Evolutionary conservation across 2,888 invertebrate genomes (phyloP).

Genomic region (Laspeyria flexula): DNA sequence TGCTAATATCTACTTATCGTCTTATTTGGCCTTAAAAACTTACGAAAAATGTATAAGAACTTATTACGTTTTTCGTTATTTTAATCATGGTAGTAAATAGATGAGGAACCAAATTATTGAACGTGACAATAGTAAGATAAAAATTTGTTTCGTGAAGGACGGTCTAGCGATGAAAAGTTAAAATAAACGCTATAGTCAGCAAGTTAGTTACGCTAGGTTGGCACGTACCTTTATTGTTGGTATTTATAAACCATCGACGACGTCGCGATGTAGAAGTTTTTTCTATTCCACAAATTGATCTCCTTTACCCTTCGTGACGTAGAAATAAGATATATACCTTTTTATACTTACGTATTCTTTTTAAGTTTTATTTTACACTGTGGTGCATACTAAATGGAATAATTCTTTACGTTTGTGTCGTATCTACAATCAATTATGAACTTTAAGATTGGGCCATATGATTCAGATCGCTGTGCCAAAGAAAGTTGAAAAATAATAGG

Average conservation of each 20-base stretch:
- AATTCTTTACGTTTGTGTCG: not conserved
- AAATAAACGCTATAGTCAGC: too few species aligned
- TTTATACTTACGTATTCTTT: slow-evolving; percentile 19
- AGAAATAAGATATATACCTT: slow-evolving; percentile 22
- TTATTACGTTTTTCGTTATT: too few species aligned
- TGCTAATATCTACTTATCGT: too few species aligned
- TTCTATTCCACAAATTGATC: slow-evolving; percentile 77
- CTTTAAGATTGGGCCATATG: not conserved
- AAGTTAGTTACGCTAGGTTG: slow-evolving; percentile 11
- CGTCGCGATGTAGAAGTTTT: slow-evolving; percentile 42
- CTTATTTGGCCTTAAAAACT: too few species aligned
- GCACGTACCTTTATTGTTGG: slow-evolving; percentile 37
- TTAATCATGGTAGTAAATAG: too few species aligned
- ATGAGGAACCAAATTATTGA: too few species aligned
- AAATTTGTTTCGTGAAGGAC: too few species aligned
- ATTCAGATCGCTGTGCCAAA: not conserved
- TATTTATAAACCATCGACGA: slow-evolving; percentile 27
- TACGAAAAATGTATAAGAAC: too few species aligned
- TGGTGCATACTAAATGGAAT: not conserved
- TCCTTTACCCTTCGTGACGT: slow-evolving; percentile 65
- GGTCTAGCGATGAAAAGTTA: too few species aligned
- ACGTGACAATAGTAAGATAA: too few species aligned
- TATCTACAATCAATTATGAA: not conserved
- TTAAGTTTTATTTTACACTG: slow-evolving; percentile 11
- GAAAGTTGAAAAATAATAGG: too few species aligned